Evolutionary conservation across 2,797 vertebrate genomes (phyloP).

Genomic region (Lophius americanus): DNA sequence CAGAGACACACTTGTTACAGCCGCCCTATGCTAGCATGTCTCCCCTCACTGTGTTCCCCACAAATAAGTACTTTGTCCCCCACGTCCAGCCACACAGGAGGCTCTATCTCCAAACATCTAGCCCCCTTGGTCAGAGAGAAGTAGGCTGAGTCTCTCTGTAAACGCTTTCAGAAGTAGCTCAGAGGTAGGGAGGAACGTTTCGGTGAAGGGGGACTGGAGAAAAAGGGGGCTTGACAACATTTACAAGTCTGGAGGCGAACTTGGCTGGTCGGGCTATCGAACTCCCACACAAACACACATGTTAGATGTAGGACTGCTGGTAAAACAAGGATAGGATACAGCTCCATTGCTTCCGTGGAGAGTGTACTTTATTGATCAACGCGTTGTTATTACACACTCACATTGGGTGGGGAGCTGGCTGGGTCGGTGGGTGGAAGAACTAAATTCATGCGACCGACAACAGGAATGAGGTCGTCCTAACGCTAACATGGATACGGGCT

Average conservation of each 20-base stretch:
- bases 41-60: slow-evolving; percentile 51
- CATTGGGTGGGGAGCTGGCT: slow-evolving; percentile 39
- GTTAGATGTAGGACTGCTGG: not conserved
- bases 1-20: slow-evolving; percentile 59
- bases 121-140: not conserved
- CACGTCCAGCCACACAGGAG: not conserved
- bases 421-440: slow-evolving; percentile 12
- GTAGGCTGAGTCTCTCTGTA: slow-evolving; percentile 1
- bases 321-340: slow-evolving; percentile 57
- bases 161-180: slow-evolving; percentile 66
- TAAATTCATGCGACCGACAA: slow-evolving; percentile 52
- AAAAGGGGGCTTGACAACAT: slow-evolving; percentile 38
- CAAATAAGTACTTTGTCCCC: slow-evolving; percentile 50
- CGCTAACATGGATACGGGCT: slow-evolving; percentile 46
- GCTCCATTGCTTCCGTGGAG: slow-evolving; percentile 56
- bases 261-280: slow-evolving; percentile 39
- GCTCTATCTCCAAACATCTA: not conserved
- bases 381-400: slow-evolving; percentile 74
- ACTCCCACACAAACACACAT: too few species aligned
- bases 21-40: slow-evolving; percentile 56
- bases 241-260: slow-evolving; percentile 44
- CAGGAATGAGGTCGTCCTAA: slow-evolving; percentile 63
- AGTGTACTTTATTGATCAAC: slow-evolving; percentile 75
- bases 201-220: slow-evolving; percentile 45
- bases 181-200: slow-evolving; percentile 77